Evolutionary conservation across 2,888 invertebrate genomes (phyloP).

Genomic region (Zaprionus obscuricornis): DNA sequence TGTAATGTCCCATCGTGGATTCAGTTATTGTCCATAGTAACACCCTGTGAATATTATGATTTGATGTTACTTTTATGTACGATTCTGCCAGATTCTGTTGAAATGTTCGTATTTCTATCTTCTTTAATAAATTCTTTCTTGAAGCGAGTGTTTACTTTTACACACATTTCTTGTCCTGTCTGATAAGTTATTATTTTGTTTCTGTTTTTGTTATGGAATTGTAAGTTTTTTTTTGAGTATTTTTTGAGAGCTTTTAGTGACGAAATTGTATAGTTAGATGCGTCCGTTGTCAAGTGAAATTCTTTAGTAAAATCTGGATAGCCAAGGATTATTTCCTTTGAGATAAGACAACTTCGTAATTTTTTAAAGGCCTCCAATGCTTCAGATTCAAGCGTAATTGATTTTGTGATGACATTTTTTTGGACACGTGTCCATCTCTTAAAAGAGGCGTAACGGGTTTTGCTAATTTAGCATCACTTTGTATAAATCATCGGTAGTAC

Average conservation of each 20-base stretch:
- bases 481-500: slow-evolving; percentile 7
- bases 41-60: too few species aligned
- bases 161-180: too few species aligned
- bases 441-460: slow-evolving; percentile 9
- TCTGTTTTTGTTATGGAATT: background rate
- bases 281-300: background rate
- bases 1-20: too few species aligned
- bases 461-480: slow-evolving; percentile 9
- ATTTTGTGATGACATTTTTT: slow-evolving; percentile 6
- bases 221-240: background rate
- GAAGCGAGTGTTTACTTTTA: too few species aligned
- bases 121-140: too few species aligned
- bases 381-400: background rate
- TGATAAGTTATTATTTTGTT: too few species aligned
- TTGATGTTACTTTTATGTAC: too few species aligned
- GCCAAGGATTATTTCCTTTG: background rate
- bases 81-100: too few species aligned
- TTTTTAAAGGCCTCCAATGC: slow-evolving; percentile 8
- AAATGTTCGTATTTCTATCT: too few species aligned
- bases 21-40: too few species aligned
- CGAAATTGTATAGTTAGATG: background rate
- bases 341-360: background rate
- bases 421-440: slow-evolving; percentile 17
- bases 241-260: too few species aligned
- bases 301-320: slow-evolving; percentile 3